phyloP scores from a whole-genome alignment of 2,797 vertebrate species.

The Premnoplex brunnescens region DNA sequence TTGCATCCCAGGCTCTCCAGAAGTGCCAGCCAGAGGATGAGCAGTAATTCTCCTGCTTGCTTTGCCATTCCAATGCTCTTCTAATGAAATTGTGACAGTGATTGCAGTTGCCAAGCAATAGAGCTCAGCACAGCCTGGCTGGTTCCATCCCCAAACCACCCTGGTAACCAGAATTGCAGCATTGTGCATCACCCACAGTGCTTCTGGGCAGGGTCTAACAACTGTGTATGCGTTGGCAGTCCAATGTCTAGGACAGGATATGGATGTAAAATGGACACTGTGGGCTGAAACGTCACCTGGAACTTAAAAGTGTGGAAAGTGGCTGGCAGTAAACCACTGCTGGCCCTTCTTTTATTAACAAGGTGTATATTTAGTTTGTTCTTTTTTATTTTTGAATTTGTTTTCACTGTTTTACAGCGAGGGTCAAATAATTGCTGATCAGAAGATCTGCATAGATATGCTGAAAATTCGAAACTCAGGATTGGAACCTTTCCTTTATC shows the following conservation, averaged over 20 bases:
- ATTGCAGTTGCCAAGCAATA: slow-evolving; percentile 10
- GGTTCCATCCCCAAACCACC: neutral
- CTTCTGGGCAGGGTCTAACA: neutral
- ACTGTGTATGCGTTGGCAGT: neutral
- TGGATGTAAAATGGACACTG: neutral
- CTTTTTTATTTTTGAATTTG: neutral
- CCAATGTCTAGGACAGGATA: neutral
- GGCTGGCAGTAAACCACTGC: neutral
- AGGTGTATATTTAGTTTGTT: neutral
- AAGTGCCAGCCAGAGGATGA: neutral
- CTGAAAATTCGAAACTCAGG: neutral
- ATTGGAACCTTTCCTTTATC: neutral
- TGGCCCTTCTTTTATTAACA: neutral
- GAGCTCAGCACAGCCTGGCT: neutral
- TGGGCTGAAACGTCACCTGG: neutral
- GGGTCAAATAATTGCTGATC: neutral
- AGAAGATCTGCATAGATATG: rapidly evolving
- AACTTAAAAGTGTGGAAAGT: neutral
- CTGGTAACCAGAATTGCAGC: neutral
- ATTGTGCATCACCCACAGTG: neutral
- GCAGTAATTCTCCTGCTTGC: neutral
- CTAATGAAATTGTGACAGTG: neutral
- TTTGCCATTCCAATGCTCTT: neutral
- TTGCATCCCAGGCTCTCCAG: neutral
- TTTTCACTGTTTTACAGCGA: neutral